Conservation (phyloP, 1,140 invertebrate genomes). For the Catajapyx aquilonaris region DNA sequence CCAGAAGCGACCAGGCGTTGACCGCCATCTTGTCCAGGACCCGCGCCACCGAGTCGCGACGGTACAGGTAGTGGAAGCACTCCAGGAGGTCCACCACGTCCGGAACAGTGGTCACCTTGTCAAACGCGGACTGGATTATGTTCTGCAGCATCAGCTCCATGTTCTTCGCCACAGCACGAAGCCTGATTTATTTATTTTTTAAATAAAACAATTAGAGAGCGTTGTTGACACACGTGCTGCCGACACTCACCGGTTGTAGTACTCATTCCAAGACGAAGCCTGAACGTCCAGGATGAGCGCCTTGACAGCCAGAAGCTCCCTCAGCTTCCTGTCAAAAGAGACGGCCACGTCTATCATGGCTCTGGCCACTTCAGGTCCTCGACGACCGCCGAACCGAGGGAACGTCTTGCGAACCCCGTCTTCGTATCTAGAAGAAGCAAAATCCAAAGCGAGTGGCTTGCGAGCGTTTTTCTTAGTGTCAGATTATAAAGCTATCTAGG, state of each 20-base stretch:
- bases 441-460: no score
- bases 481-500: no score
- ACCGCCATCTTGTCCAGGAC: slow-evolving; percentile 27
- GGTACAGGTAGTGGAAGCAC: slow-evolving; percentile 11
- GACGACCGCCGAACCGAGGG: slow-evolving; percentile 38
- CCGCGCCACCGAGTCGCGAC: slow-evolving; percentile 19
- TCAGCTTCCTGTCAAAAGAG: slow-evolving; percentile 43
- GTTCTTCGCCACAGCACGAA: slow-evolving; percentile 5
- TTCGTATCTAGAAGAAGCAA: no score
- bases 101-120: slow-evolving; percentile 9
- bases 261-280: slow-evolving; percentile 44
- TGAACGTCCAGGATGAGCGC: slow-evolving; percentile 48
- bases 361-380: slow-evolving; percentile 42
- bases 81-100: slow-evolving; percentile 10
- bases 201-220: not conserved
- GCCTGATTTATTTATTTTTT: not conserved
- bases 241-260: slow-evolving; percentile 31
- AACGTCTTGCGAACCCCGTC: slow-evolving; percentile 21
- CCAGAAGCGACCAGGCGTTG: slow-evolving; percentile 52
- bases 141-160: slow-evolving; percentile 12
- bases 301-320: slow-evolving; percentile 31
- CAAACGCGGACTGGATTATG: slow-evolving; percentile 9
- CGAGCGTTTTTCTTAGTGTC: no score
- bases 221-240: not conserved
- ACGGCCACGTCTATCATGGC: slow-evolving; percentile 49